A percentile compares a stretch with the other conserved stretches of the same genome.
These are phyloP conservation scores for Sminthurinus aureus DNA, from an alignment of 2,888 invertebrate species.

Conservation along the genomic window DNA sequence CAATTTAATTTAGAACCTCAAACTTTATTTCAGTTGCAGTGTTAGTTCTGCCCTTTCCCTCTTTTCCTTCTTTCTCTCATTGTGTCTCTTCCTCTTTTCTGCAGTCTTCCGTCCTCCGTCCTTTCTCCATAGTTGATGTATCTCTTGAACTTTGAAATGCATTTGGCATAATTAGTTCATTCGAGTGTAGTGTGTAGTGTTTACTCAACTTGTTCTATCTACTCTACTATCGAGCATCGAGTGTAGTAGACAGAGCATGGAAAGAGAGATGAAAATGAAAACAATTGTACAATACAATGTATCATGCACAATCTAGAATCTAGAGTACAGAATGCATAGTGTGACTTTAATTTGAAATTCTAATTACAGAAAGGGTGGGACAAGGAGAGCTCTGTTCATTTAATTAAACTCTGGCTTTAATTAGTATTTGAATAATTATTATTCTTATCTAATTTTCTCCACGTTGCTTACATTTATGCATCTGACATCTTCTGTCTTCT, in stretches of 20 bases:
- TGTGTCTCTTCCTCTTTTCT: neutral
- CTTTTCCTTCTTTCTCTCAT: neutral
- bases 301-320: neutral
- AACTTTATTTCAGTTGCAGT: slow-evolving; percentile 29
- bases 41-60: neutral
- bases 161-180: neutral
- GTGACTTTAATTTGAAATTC: slow-evolving; percentile 14
- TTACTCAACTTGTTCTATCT: neutral
- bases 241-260: neutral
- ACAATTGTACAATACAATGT: neutral
- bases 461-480: too few relatives aligned
- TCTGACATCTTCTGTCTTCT: too few relatives aligned
- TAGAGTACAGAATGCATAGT: too few relatives aligned
- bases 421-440: slow-evolving; percentile 28
- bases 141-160: neutral
- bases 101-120: neutral
- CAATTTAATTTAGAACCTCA: slow-evolving; percentile 34
- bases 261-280: neutral
- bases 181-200: neutral
- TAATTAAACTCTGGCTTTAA: slow-evolving; percentile 28
- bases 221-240: neutral
- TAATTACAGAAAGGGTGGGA: slow-evolving; percentile 23
- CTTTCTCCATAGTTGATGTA: too few relatives aligned
- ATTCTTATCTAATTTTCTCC: slow-evolving; percentile 23
- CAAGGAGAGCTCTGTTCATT: slow-evolving; percentile 29